Base-by-base conservation (phyloP, 2,113 vertebrate species). In the Erinaceus europaeus region DNA sequence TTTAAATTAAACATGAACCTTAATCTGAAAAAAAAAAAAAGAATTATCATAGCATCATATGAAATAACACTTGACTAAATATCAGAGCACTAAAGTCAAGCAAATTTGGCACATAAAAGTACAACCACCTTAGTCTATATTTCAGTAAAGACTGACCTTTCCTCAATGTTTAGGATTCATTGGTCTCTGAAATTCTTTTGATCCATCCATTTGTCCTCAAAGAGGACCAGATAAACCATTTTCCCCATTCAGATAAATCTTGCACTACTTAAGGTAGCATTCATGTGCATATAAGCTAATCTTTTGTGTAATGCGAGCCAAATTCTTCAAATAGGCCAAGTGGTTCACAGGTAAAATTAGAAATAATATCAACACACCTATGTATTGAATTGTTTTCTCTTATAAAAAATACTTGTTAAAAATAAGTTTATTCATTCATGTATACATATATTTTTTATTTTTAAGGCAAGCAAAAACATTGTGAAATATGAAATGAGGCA, bases 211-310 rank as follows among this genome's bases (percentile, higher is more conserved):
- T 52, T 65, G 4, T 5, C 11, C 0, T 50, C 29, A 8, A 0
- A 2, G 46, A 29, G 6, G 11, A 27, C 4, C 15, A 18, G 0
- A 6, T 4, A 61, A 78, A 29, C 32, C n/a, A n/a, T n/a, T n/a
- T n/a, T n/a, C n/a, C n/a, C n/a, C n/a, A n/a, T n/a, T n/a, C n/a
- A n/a, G n/a, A n/a, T n/a, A n/a, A n/a, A n/a, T n/a, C n/a, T n/a
- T n/a, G n/a, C n/a, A n/a, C n/a, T n/a, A n/a, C n/a, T n/a, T n/a
- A n/a, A n/a, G n/a, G n/a, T n/a, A n/a, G n/a, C n/a, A n/a, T n/a
- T n/a, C n/a, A n/a, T n/a, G 38, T 14, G 32, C n/a, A 0, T 17
- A 2, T 8, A 36, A 17, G 3, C 9, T 36, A 38, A 4, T 5
- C 53, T 6, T 7, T 4, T 21, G 1, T 21, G 40, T 14, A 67